Conservation (phyloP, 2,113 vertebrate species). For the Rattus rattus region DNA sequence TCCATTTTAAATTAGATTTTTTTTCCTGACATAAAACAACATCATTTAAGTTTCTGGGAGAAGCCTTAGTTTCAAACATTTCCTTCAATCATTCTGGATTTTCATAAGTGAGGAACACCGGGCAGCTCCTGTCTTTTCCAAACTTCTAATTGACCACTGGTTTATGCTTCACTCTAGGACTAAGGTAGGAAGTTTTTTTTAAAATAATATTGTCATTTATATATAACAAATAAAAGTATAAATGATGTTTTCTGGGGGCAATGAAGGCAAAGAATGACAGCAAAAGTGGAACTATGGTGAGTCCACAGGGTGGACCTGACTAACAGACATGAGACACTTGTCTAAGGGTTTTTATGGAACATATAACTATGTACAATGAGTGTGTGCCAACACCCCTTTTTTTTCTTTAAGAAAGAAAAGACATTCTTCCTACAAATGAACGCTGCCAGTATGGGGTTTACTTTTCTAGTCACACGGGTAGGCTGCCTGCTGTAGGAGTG, state of each 20-base stretch:
- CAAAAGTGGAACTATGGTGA: not conserved
- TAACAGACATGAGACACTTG: too few species aligned
- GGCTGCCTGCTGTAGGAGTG: constrained; percentile 52
- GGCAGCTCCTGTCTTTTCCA: constrained; percentile 69
- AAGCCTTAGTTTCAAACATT: not conserved
- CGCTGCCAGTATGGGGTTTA: constrained; percentile 69
- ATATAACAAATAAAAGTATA: not conserved
- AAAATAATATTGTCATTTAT: constrained; percentile 64
- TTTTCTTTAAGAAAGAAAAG: constrained; percentile 56
- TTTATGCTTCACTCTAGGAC: constrained; percentile 67
- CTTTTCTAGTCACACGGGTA: constrained; percentile 60
- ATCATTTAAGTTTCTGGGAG: not conserved
- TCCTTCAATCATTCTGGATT: constrained; percentile 34
- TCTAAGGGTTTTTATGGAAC: not conserved
- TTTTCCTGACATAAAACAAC: not conserved
- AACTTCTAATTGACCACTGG: constrained; percentile 70
- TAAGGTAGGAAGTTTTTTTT: constrained; percentile 67
- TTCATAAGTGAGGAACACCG: not conserved
- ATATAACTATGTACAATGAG: not conserved
- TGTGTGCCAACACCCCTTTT: not conserved
- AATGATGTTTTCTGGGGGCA: not conserved
- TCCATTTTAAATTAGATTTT: not conserved
- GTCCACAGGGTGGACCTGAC: too few species aligned
- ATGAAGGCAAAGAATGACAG: not conserved
- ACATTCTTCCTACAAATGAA: constrained; percentile 80